phyloP scores from a whole-genome alignment of 2,888 invertebrate species.

The Zaprionus bogoriensis region DNA sequence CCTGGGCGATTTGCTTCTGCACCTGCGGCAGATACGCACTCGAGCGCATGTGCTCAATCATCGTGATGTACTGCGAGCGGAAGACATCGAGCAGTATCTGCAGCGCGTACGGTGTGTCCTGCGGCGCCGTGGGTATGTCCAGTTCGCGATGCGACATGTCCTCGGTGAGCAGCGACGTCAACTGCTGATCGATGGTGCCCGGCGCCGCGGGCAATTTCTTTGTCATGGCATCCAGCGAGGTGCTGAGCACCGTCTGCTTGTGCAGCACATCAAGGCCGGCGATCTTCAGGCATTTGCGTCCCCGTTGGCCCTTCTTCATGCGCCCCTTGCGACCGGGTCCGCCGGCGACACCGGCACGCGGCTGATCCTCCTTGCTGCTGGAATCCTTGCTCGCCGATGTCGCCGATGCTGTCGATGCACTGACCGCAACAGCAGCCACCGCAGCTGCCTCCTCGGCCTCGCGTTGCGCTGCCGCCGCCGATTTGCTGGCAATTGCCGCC shows the following conservation, averaged over 20 bases:
- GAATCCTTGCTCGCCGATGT: conserved; percentile 71
- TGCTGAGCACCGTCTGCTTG: conserved; percentile 93
- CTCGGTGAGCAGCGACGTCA: conserved; percentile 90
- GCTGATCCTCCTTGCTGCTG: conserved; percentile 82
- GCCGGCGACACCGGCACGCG: conserved; percentile 55
- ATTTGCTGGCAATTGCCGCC: conserved; percentile 81
- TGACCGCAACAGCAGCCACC: conserved; percentile 82
- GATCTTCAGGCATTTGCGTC: conserved; percentile 89
- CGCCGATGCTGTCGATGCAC: conserved; percentile 71
- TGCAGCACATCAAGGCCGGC: conserved; percentile 94
- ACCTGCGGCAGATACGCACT: conserved; percentile 89
- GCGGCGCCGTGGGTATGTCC: conserved; percentile 90
- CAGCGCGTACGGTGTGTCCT: conserved; percentile 91
- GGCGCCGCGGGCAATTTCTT: conserved; percentile 93
- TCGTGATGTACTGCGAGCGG: conserved; percentile 92
- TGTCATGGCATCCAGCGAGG: conserved; percentile 88
- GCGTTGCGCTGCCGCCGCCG: conserved; percentile 80
- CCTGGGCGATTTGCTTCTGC: conserved; percentile 90
- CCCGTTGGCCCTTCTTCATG: conserved; percentile 85
- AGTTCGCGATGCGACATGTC: conserved; percentile 91
- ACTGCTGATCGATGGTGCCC: conserved; percentile 95
- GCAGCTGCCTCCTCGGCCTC: conserved; percentile 81
- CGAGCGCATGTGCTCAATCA: conserved; percentile 92
- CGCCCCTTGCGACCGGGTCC: conserved; percentile 84
- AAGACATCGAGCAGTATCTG: conserved; percentile 94